Evolutionary conservation across 2,797 vertebrate genomes (phyloP), one percentile per base, ranked within the genome.

Genomic region (Manis javanica): DNA sequence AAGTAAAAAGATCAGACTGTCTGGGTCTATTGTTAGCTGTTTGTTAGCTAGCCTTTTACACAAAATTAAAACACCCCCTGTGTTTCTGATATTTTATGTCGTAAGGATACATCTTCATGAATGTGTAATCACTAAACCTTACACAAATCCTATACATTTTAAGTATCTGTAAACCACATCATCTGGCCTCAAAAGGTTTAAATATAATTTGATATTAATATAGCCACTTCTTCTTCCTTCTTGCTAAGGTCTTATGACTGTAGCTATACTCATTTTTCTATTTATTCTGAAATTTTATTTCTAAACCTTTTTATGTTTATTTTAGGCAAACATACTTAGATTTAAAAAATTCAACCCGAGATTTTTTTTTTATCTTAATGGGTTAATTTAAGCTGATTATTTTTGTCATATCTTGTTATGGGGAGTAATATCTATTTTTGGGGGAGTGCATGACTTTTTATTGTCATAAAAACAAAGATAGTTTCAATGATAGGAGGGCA

Each of bases 311-410:
- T 91, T 86, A 37, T 94, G 63, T 83, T 88, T 94, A 61, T 91
- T 82, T 75, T 95, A 31, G 53, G n/a, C 10, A 83, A 95, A 71
- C 3, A 19, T 71, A 88, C 96, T 95, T 92, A 90, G 37, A 69
- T 66, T 46, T 23, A 59, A 91, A 90, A 95, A 55, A 68, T 6
- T 59, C 39, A 93, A 74, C 7, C 23, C 14, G 34, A 31, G 26
- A 31, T 23, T 34, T 14, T n/a, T 51, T 24, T 46, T 87, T 89
- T 37, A 59, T 66, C 66, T 79, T 79, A 68, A 86, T 15, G 29
- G 61, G 12, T 87, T 90, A 51, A 91, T 75, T 93, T 83, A 82
- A 46, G 31, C 12, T 86, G 18, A 74, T 74, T 37, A 53, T 84
- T 72, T 79, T 95, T 63, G 3, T 81, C 42, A 29, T 71, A 66